Base-by-base conservation (phyloP, 2,888 invertebrate genomes). In the Lymantria monacha region DNA sequence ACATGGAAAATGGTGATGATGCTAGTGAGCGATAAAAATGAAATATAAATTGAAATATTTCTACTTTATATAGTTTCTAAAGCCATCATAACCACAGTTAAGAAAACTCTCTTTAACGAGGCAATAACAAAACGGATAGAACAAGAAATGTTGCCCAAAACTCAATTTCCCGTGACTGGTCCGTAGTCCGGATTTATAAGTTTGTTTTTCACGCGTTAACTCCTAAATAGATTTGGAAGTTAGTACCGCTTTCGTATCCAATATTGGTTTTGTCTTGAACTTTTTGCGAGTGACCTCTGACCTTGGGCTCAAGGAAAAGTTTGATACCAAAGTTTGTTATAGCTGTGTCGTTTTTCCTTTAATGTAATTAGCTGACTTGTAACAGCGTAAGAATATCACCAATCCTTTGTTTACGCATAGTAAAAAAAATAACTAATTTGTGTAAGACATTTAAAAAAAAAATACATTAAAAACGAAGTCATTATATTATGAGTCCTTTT, bases 121-220 rank as follows among this genome's bases (percentile, higher is more conserved):
- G 33, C 33, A 33, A 33, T 33, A 41, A 41, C 22, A 33, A 7
- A 14, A 47, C 50, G 42, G 43, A 45, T 50, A 30, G 44, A 51
- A 46, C 49, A 53, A 53, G 31, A 41, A 44, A 46, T 45, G 30
- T 56, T 48, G 57, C 48, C 46, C 49, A 30, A 59, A 67, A 62
- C 61, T 51, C 54, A 59, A 63, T 63, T 59, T 49, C 57, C 59
- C 54, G 54, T 57, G 53, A 61, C 54, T 51, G 47, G 49, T 38
- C 44, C 40, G 43, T 30, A 43, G 51, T 56, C 49, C 51, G 53
- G 63, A 59, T 59, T 63, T 63, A 65, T 55, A 68, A 67, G 63
- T 68, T 64, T 62, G 61, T 62, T 68, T 68, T 68, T 68, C 61
- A 63, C 65, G 56, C 63, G 57, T 68, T 62, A 62, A 66, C 66